Percentiles rank a stretch among this genome's conserved stretches.
These are phyloP conservation scores for Coelinius sp. DNA, from an alignment of 2,888 invertebrate genomes.

Conservation along the genomic window DNA sequence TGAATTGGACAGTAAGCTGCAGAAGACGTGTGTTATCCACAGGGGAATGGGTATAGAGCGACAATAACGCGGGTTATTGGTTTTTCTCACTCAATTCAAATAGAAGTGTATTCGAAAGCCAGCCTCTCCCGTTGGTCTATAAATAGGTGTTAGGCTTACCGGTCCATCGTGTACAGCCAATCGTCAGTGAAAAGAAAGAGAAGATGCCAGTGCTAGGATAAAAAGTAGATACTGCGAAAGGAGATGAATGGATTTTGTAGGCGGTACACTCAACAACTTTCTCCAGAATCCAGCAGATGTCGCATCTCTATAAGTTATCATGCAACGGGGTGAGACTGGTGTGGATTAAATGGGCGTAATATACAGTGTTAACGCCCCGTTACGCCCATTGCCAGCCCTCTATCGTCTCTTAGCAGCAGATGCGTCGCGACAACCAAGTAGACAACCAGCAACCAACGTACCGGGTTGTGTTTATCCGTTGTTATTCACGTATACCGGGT, in stretches of 20 bases:
- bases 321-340: constrained; percentile 20
- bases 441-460: constrained; percentile 64
- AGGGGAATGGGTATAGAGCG: not conserved
- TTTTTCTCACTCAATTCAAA: constrained; percentile 18
- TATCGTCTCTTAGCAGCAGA: constrained; percentile 63
- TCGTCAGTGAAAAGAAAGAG: not conserved
- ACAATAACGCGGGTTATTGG: not conserved
- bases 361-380: constrained; percentile 48
- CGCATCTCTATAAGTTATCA: constrained; percentile 23
- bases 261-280: constrained; percentile 38
- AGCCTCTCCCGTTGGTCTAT: constrained; percentile 1
- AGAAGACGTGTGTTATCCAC: not conserved
- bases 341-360: constrained; percentile 29
- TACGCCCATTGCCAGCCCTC: constrained; percentile 62
- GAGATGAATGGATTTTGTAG: constrained; percentile 27
- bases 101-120: constrained; percentile 16
- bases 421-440: constrained; percentile 69
- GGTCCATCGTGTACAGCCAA: constrained; percentile 11
- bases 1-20: not conserved
- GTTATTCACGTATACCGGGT: constrained; percentile 9
- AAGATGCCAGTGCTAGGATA: not conserved
- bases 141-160: constrained; percentile 25
- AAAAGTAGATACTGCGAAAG: not conserved
- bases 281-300: constrained; percentile 46
- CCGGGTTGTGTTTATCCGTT: constrained; percentile 52